A percentile compares a stretch with the other conserved stretches of the same genome.
These are phyloP conservation scores for Erannis defoliaria DNA, from an alignment of 2,888 invertebrate genomes.

Conservation along the genomic window DNA sequence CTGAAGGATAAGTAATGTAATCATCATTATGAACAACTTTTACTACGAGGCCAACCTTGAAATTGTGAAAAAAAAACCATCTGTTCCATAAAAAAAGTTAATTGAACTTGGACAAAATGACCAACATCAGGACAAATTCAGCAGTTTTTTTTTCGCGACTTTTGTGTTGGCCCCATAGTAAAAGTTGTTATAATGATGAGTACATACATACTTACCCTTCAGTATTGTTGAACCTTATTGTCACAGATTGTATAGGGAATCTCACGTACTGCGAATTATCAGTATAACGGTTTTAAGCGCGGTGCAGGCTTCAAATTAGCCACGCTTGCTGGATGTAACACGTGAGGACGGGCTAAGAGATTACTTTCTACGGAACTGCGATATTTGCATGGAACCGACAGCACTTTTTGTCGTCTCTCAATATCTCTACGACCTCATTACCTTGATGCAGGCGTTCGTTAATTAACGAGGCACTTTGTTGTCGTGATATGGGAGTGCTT, in stretches of 20 bases:
- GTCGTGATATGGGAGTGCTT: background rate
- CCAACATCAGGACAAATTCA: too few relatives aligned
- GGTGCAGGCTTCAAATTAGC: constrained; percentile 69
- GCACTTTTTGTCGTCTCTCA: constrained; percentile 28
- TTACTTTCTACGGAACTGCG: constrained; percentile 67
- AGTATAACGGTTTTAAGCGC: constrained; percentile 55
- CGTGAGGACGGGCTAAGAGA: constrained; percentile 72
- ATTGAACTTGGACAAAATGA: too few relatives aligned
- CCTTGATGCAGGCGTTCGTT: constrained; percentile 17
- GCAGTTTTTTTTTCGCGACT: too few relatives aligned
- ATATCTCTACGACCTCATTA: constrained; percentile 30
- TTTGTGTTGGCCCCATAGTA: too few relatives aligned
- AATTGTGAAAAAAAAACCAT: too few relatives aligned
- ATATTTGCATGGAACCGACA: constrained; percentile 54
- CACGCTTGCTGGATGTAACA: constrained; percentile 72
- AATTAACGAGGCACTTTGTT: constrained; percentile 21
- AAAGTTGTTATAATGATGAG: too few relatives aligned
- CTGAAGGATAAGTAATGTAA: too few relatives aligned
- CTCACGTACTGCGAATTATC: constrained; percentile 16
- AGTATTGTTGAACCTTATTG: too few relatives aligned
- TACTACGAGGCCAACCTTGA: too few relatives aligned
- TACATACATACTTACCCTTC: too few relatives aligned
- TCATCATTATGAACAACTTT: too few relatives aligned
- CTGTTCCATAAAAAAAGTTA: too few relatives aligned
- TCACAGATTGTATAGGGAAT: background rate